Conservation (phyloP, 2,888 invertebrate genomes). For the Andrena chrysosceles region DNA sequence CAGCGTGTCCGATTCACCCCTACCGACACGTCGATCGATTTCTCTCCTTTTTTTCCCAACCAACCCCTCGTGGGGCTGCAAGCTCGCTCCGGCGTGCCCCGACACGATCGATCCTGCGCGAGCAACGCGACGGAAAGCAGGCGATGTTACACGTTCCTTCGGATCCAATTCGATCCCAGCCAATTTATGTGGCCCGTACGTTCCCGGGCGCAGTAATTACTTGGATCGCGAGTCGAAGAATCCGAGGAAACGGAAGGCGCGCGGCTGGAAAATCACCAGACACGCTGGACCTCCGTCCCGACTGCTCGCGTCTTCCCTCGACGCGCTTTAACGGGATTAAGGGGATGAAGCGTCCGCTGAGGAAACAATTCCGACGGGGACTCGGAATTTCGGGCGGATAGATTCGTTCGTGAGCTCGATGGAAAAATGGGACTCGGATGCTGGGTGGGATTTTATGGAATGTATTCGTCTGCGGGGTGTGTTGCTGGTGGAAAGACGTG, state of each 20-base stretch:
- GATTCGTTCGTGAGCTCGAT: conserved; percentile 15
- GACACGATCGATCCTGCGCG: conserved; percentile 38
- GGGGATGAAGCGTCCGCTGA: conserved; percentile 18
- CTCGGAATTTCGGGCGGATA: conserved; percentile 12
- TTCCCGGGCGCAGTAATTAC: conserved; percentile 64
- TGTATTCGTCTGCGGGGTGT: conserved; percentile 8
- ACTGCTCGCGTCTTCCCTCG: conserved; percentile 9
- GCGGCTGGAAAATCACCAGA: conserved; percentile 30
- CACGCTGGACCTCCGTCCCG: conserved; percentile 8
- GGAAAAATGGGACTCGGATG: not conserved
- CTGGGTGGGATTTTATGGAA: conserved; percentile 12
- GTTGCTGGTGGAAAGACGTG: not conserved
- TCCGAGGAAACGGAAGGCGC: conserved; percentile 31
- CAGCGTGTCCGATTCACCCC: conserved; percentile 44
- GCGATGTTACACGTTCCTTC: conserved; percentile 62
- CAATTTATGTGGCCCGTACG: conserved; percentile 68
- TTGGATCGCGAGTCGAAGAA: conserved; percentile 57
- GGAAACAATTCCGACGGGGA: conserved; percentile 30
- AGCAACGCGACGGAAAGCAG: conserved; percentile 54
- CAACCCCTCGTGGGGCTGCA: not conserved
- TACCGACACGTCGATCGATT: conserved; percentile 50
- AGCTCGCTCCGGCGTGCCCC: conserved; percentile 18
- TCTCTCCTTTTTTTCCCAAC: not conserved
- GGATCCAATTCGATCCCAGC: conserved; percentile 63
- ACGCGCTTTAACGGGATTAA: conserved; percentile 30